These are phyloP conservation scores for Caerostris darwini DNA, from an alignment of 1,140 invertebrate genomes.

Conservation along the genomic window DNA sequence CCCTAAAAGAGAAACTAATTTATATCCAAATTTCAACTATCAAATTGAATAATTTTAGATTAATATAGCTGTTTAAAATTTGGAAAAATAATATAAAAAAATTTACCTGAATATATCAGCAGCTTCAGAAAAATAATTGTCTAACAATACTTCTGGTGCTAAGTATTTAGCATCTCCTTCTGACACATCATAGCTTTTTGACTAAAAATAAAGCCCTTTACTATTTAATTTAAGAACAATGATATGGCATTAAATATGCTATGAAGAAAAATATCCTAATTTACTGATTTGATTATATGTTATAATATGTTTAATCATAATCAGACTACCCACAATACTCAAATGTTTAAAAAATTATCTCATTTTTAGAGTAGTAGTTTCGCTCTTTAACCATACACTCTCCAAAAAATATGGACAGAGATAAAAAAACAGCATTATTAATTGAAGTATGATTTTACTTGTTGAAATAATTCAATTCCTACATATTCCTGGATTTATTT, in stretches of 20 bases:
- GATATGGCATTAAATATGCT: background rate
- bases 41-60: background rate
- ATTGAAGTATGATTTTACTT: too few relatives aligned
- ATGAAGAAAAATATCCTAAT: background rate
- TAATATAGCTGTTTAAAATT: background rate
- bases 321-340: too few relatives aligned
- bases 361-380: too few relatives aligned
- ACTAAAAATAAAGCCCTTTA: conserved; percentile 79
- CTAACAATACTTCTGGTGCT: conserved; percentile 87
- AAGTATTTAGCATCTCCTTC: conserved; percentile 91
- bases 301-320: background rate
- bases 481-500: too few relatives aligned
- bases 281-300: background rate
- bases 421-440: too few relatives aligned
- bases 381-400: too few relatives aligned
- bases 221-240: background rate
- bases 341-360: too few relatives aligned
- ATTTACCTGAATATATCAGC: conserved; percentile 84
- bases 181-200: conserved; percentile 83
- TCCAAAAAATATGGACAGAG: too few relatives aligned
- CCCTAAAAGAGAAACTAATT: background rate
- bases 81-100: background rate
- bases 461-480: too few relatives aligned
- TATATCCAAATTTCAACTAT: too few relatives aligned
- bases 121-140: conserved; percentile 84